Evolutionary conservation across 2,113 vertebrate species (phyloP), one percentile per base, ranked within the genome.

Genomic region (Porphyrio hochstetteri): DNA sequence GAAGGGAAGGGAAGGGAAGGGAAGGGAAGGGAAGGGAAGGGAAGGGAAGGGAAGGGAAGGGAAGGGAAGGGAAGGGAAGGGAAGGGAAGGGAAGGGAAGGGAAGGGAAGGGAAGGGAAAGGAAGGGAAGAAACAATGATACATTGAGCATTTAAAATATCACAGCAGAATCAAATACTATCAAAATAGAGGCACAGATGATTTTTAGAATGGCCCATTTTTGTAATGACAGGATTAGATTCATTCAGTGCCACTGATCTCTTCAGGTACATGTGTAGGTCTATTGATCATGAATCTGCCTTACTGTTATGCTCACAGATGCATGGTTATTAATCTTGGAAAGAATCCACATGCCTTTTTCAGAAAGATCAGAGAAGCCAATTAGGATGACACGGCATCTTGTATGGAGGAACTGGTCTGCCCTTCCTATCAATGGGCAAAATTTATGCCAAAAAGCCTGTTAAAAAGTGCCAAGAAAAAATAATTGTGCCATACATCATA

Each of bases 291-390:
- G 95, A 96, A 97, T 85, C 82, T 92, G 78, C 70, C 91, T 88
- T 52, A 65, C 44, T 96, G 68, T 96, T 95, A 92, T 65, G 68
- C 78, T 87, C 97, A 92, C 94, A 98, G 94, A 97, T 92, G 95
- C 70, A 96, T 28, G 88, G 74, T 96, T 97, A 98, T 96, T 95
- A 97, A 96, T 96, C 55, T 94, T 97, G 95, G 82, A 97, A 84
- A 68, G 18, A 40, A 70, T 96, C 82, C 94, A 96, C 75, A 91
- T 75, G 56, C 88, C 69, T 82, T 76, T 96, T 97, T 83, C 63
- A 48, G 20, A 90, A 88, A 95, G 79, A 93, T 96, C 82, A 97
- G 81, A 97, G 44, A 86, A 97, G 52, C 40, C 92, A 96, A 94
- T 95, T 94, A 95, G 94, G 52, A 63, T 90, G 84, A 80, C 78